Conservation (phyloP, 2,797 vertebrate genomes). For the Danio choprae region DNA sequence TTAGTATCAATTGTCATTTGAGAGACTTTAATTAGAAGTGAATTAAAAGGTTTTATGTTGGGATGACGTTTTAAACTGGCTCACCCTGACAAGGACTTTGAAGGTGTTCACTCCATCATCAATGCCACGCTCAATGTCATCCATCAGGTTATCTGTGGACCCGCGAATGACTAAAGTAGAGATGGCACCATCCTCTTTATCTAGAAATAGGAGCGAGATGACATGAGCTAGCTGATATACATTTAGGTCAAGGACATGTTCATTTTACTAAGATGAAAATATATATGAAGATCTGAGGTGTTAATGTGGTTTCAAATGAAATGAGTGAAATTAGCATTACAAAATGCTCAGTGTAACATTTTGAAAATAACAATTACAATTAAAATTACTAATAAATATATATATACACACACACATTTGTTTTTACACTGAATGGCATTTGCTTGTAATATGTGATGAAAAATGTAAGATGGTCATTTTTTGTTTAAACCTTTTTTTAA, state of each 20-base stretch:
- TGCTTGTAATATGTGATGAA: no score
- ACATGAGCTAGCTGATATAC: neutral
- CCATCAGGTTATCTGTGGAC: constrained; percentile 97
- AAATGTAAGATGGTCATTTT: no score
- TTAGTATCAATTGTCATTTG: neutral
- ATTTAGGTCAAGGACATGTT: neutral
- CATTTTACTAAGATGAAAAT: no score
- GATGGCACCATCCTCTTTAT: constrained; percentile 94
- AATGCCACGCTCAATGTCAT: constrained; percentile 95
- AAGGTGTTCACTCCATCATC: constrained; percentile 98
- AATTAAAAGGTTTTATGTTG: neutral
- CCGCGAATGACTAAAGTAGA: constrained; percentile 95
- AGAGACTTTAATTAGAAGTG: neutral
- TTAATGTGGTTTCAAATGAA: no score
- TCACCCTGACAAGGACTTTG: constrained; percentile 94
- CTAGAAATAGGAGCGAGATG: constrained; percentile 70
- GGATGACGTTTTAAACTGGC: constrained; percentile 49
- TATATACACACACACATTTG: no score
- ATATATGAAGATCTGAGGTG: no score
- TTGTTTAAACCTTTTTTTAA: no score
- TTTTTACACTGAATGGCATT: no score
- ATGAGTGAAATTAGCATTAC: no score
- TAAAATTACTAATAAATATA: no score
- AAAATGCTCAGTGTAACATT: no score
- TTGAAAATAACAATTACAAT: no score